A percentile compares a stretch with the other conserved stretches of the same genome.
Evolutionary conservation across 2,888 invertebrate genomes (phyloP).

Genomic region (Watsonalla binaria): DNA sequence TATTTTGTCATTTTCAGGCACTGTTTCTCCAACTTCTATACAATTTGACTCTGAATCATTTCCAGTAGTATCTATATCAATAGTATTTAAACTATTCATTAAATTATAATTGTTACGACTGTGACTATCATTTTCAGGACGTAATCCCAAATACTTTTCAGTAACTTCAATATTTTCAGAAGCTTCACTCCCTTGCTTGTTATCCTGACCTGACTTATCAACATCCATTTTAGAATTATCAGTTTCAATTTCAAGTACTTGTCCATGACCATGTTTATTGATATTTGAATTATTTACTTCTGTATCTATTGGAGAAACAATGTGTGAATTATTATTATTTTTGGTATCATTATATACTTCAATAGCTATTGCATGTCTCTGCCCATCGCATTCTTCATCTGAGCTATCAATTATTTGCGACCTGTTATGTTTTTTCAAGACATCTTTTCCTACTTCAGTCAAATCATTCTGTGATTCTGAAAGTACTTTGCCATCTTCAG

Average conservation of each 20-base stretch:
- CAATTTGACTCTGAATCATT: background rate
- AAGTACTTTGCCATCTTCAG: background rate
- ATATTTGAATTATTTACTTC: conserved; percentile 12
- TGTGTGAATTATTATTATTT: background rate
- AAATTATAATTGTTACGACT: conserved; percentile 5
- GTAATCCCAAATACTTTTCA: background rate
- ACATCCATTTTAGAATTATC: background rate
- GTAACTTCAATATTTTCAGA: conserved; percentile 1
- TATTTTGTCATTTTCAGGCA: no score
- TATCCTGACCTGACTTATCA: background rate
- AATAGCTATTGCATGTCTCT: conserved; percentile 26
- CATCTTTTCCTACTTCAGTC: conserved; percentile 1
- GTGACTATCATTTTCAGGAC: conserved; percentile 2
- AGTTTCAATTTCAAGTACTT: conserved; percentile 5
- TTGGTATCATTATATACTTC: conserved; percentile 22
- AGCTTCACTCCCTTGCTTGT: background rate
- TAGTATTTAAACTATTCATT: background rate
- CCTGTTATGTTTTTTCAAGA: conserved; percentile 11
- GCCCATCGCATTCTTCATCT: conserved; percentile 32
- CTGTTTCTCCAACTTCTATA: background rate
- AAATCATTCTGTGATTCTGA: background rate
- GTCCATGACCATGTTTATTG: conserved; percentile 6
- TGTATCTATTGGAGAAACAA: conserved; percentile 5
- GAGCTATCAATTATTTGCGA: conserved; percentile 21
- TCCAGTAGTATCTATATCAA: background rate